These are phyloP conservation scores for Plebejus argus DNA, from an alignment of 2,888 invertebrate genomes.

Conservation along the genomic window DNA sequence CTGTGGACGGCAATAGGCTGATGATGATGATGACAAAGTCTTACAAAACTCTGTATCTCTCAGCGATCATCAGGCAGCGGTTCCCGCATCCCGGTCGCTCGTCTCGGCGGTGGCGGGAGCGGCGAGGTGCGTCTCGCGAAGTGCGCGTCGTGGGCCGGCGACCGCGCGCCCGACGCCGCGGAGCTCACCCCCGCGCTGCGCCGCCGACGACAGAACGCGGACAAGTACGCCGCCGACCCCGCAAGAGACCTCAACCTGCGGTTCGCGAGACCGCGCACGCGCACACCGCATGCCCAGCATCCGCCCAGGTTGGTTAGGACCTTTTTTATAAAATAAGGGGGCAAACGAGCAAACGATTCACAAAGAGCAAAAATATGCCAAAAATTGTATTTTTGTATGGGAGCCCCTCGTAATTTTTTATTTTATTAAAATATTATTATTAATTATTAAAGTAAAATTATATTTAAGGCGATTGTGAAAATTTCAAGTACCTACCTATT, in stretches of 20 bases:
- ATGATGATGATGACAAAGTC: too few species aligned
- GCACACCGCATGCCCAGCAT: conserved; percentile 59
- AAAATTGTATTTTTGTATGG: too few species aligned
- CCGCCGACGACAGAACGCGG: conserved; percentile 86
- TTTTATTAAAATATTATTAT: too few species aligned
- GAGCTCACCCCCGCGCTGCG: conserved; percentile 85
- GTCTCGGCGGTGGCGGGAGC: conserved; percentile 46
- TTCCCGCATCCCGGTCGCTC: conserved; percentile 68
- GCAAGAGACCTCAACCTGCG: conserved; percentile 88
- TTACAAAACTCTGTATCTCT: not conserved
- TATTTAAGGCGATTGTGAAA: too few species aligned
- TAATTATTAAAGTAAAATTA: too few species aligned
- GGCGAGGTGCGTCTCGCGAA: conserved; percentile 82
- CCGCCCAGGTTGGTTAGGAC: not conserved
- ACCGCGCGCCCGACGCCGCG: conserved; percentile 61
- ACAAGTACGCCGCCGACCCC: conserved; percentile 93
- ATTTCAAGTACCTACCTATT: too few species aligned
- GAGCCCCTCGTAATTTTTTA: too few species aligned
- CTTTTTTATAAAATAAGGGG: too few species aligned
- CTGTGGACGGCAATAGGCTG: too few species aligned
- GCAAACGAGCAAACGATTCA: too few species aligned
- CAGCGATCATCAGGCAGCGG: conserved; percentile 64
- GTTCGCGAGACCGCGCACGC: conserved; percentile 86
- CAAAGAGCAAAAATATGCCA: too few species aligned
- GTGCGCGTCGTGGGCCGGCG: conserved; percentile 86